phyloP scores from a whole-genome alignment of 2,888 invertebrate genomes.

The Globia sparganii region DNA sequence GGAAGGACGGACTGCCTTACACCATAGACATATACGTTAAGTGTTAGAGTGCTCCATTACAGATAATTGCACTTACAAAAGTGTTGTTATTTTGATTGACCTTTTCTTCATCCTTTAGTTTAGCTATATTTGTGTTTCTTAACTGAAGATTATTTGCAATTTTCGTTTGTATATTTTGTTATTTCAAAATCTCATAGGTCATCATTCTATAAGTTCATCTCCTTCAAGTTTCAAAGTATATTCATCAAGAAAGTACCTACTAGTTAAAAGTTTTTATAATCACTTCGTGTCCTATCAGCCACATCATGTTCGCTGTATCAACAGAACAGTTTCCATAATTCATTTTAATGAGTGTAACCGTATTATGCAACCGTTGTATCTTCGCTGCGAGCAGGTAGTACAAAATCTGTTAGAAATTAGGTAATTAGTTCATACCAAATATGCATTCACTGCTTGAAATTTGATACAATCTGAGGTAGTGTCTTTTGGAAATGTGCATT shows the following conservation, averaged over 20 bases:
- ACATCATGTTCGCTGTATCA: conserved; percentile 14
- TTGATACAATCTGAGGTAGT: conserved; percentile 36
- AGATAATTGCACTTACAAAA: conserved; percentile 34
- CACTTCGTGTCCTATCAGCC: background rate
- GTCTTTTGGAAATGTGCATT: conserved; percentile 35
- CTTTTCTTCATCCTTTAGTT: background rate
- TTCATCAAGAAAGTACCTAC: background rate
- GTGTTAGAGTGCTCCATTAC: conserved; percentile 43
- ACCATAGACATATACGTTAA: conserved; percentile 40
- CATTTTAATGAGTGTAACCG: conserved; percentile 39
- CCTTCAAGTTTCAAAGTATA: background rate
- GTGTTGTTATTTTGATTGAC: conserved; percentile 5
- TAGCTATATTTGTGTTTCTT: conserved; percentile 4
- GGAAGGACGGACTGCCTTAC: conserved; percentile 73
- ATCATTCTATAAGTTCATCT: conserved; percentile 2
- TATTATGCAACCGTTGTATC: conserved; percentile 50
- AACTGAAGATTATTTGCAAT: background rate
- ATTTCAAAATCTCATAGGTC: conserved; percentile 1
- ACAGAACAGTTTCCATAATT: conserved; percentile 28
- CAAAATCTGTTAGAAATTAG: conserved; percentile 55
- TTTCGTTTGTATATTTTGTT: background rate
- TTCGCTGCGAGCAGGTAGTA: conserved; percentile 26
- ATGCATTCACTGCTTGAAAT: conserved; percentile 48
- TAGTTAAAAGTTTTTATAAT: conserved; percentile 9
- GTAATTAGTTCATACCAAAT: conserved; percentile 60